Evolutionary conservation across 2,888 invertebrate species (phyloP), one percentile per base, ranked within the genome.

Genomic region (Blastobasis adustella): DNA sequence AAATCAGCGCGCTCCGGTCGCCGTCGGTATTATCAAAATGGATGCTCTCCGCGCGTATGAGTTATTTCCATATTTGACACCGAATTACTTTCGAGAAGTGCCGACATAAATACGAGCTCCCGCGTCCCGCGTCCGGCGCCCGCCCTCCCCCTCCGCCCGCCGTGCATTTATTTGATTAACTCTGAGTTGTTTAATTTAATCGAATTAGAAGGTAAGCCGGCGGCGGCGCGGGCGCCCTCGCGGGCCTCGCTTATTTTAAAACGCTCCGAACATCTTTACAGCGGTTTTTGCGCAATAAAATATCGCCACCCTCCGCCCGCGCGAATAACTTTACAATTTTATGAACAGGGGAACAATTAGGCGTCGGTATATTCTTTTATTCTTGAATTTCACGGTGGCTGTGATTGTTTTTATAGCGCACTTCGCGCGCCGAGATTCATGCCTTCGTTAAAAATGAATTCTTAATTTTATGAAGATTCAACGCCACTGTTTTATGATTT

Each of bases 91-190:
- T 88, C 82, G 77, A 79, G 85, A 86, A 87, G 86, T 85, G 87
- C 84, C 79, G 83, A 86, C 87, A 88, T 88, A 88, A 87, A 87
- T 84, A 85, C 66, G 63, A 73, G 71, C 64, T 54, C 62, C 57
- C 67, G 63, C 9, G n/a, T 70, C 71, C 71, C 71, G 66, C 63
- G 64, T 61, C 61, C 65, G 57, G 62, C 66, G 58, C 54, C 53
- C 54, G 56, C 64, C 58, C 54, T 66, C 56, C 67, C 69, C 66
- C 69, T 61, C 66, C 76, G 79, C 76, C 83, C 80, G 76, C 76
- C 73, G 69, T 79, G 82, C 88, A 88, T 88, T 89, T 89, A 89
- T 89, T 89, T 89, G 89, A 89, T 89, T 89, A 89, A 89, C 87
- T 87, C 79, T 69, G 86, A 87, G 87, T 88, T 89, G 86, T 88